These are phyloP conservation scores for Calephelis nemesis DNA, from an alignment of 1,140 invertebrate species.

Conservation along the genomic window DNA sequence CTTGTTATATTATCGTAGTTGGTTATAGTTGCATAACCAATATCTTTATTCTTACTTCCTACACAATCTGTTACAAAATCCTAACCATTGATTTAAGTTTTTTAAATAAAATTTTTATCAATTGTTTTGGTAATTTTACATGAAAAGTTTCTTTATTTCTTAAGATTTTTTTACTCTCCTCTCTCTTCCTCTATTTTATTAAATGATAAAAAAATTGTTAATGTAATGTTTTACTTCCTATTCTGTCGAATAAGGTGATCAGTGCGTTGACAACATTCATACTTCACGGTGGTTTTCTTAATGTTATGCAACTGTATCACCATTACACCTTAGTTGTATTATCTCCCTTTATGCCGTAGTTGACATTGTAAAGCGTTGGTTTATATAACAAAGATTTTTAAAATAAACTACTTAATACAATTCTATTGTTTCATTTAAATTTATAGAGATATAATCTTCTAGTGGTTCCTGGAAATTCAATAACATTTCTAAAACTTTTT, in stretches of 20 bases:
- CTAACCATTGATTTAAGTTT: slow-evolving; percentile 1
- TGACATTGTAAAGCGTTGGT: slow-evolving; percentile 74
- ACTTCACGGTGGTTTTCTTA: neutral
- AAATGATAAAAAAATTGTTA: neutral
- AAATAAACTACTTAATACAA: slow-evolving; percentile 78
- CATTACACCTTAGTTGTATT: slow-evolving; percentile 22
- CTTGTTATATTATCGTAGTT: slow-evolving; percentile 13
- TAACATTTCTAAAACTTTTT: too few relatives aligned
- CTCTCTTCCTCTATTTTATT: neutral
- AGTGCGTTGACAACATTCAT: too few relatives aligned
- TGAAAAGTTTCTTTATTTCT: too few relatives aligned
- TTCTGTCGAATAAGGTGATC: too few relatives aligned
- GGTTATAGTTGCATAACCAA: neutral
- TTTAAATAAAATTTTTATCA: neutral
- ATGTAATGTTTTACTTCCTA: too few relatives aligned
- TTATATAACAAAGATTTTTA: slow-evolving; percentile 78
- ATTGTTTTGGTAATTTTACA: neutral
- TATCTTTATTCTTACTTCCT: neutral
- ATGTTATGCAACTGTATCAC: slow-evolving; percentile 18
- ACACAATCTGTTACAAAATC: too few relatives aligned
- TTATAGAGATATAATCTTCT: neutral
- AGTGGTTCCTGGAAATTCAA: too few relatives aligned
- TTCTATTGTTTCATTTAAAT: slow-evolving; percentile 51
- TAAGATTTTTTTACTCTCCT: neutral
- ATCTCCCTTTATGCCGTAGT: slow-evolving; percentile 50